These are phyloP conservation scores for Hemibagrus guttatus DNA, from an alignment of 2,797 vertebrate genomes.

Conservation along the genomic window DNA sequence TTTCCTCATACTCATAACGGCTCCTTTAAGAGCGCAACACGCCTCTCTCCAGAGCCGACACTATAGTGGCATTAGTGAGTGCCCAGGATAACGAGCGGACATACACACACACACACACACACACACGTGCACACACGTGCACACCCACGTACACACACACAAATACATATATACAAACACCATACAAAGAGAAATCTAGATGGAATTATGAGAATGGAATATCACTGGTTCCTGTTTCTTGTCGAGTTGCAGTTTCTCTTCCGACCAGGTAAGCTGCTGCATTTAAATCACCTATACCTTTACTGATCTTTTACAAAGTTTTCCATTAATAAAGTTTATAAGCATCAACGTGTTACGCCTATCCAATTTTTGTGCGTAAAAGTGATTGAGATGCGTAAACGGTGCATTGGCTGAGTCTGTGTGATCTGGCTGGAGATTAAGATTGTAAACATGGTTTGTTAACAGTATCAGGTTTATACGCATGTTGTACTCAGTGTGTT, in stretches of 20 bases:
- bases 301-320: background rate
- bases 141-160: background rate
- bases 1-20: background rate
- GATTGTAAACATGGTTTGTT: background rate
- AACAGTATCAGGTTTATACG: background rate
- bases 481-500: background rate
- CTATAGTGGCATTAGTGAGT: constrained; percentile 14
- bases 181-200: constrained; percentile 64
- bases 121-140: background rate
- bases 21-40: constrained; percentile 33
- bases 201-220: constrained; percentile 83
- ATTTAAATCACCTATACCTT: background rate
- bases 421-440: background rate
- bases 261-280: constrained; percentile 72
- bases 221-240: constrained; percentile 75
- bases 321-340: background rate
- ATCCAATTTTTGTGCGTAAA: background rate
- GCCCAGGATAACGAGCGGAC: constrained; percentile 19
- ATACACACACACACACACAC: background rate
- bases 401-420: background rate
- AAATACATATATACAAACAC: background rate
- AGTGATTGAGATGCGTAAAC: background rate
- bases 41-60: background rate
- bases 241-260: constrained; percentile 72
- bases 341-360: background rate